phyloP scores from a whole-genome alignment of 2,797 vertebrate genomes.

The Takifugu rubripes region DNA sequence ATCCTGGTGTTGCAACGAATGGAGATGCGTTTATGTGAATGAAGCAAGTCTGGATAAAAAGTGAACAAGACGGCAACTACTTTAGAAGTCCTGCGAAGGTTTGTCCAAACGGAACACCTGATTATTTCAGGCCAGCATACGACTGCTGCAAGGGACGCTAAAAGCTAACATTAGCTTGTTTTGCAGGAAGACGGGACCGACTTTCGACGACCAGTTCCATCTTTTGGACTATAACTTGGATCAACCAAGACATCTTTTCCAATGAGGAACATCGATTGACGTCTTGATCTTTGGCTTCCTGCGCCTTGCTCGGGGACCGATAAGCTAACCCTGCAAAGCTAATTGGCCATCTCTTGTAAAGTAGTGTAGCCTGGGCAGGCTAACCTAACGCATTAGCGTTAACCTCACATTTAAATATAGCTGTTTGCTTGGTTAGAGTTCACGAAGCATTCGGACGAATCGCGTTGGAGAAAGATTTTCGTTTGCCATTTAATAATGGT shows the following conservation, averaged over 20 bases:
- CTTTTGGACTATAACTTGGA: conserved; percentile 35
- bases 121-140: conserved; percentile 65
- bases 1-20: conserved; percentile 45
- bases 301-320: conserved; percentile 25
- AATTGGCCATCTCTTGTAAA: conserved; percentile 34
- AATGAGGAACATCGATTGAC: conserved; percentile 21
- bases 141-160: conserved; percentile 63
- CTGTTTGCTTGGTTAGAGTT: conserved; percentile 27
- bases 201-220: conserved; percentile 33
- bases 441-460: conserved; percentile 6
- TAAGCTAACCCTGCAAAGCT: conserved; percentile 46
- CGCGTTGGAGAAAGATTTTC: conserved; percentile 14
- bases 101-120: conserved; percentile 42
- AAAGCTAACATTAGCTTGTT: conserved; percentile 59
- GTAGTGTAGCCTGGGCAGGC: conserved; percentile 36
- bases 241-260: conserved; percentile 7
- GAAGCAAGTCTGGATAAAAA: conserved; percentile 11
- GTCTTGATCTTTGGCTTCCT: conserved; percentile 2
- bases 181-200: conserved; percentile 27
- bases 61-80: conserved; percentile 20
- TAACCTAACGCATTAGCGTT: conserved; percentile 35
- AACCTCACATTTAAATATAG: conserved; percentile 33
- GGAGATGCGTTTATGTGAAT: conserved; percentile 31
- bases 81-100: conserved; percentile 33
- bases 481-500: conserved; percentile 53